phyloP scores from a whole-genome alignment of 2,113 vertebrate genomes.

The Indri indri region DNA sequence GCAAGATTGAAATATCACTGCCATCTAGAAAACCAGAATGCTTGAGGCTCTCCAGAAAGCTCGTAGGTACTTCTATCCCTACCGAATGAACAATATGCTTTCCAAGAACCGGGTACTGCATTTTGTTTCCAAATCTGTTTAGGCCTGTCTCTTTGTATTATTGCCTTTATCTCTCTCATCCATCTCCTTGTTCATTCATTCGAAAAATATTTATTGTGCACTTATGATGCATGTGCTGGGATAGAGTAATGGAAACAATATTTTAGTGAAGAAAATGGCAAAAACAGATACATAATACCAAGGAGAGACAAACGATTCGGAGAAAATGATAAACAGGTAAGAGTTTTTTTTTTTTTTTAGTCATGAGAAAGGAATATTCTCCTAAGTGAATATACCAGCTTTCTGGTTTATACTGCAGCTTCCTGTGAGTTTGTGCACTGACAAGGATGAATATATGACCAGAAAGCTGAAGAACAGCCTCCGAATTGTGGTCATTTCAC shows the following conservation, averaged over 20 bases:
- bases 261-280: neutral
- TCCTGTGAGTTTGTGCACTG: neutral
- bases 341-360: neutral
- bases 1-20: neutral
- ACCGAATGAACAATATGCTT: neutral
- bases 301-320: neutral
- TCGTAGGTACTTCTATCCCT: neutral
- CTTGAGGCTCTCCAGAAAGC: neutral
- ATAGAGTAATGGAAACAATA: neutral
- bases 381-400: neutral
- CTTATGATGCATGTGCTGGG: neutral
- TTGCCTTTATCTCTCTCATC: neutral
- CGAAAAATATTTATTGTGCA: neutral
- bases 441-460: neutral
- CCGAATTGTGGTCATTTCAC: neutral
- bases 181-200: neutral
- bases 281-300: neutral
- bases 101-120: neutral
- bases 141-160: neutral
- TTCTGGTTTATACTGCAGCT: neutral
- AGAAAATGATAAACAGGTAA: neutral
- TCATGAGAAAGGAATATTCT: neutral
- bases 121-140: neutral
- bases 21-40: neutral
- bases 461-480: neutral